Conservation (phyloP, 2,797 vertebrate genomes). For the Paramormyrops hopkinsi region DNA sequence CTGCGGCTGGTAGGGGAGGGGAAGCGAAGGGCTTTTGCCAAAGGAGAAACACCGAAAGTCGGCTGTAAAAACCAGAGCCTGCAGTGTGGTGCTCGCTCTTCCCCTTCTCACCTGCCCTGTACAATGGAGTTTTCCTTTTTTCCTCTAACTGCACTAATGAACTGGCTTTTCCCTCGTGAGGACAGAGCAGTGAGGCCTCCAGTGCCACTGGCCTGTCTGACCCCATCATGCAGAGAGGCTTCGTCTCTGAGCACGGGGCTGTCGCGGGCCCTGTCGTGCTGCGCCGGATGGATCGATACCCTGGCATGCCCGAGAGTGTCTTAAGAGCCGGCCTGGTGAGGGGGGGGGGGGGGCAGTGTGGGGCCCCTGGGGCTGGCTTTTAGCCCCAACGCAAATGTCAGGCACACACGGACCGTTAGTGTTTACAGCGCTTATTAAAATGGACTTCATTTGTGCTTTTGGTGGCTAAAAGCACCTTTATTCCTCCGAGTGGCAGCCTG, state of each 20-base stretch:
- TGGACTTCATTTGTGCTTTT: conserved; percentile 79
- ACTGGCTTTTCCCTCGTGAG: neutral
- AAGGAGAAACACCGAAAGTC: neutral
- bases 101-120: neutral
- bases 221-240: conserved; percentile 41
- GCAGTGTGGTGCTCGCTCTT: neutral
- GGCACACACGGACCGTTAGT: conserved; percentile 72
- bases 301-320: conserved; percentile 80
- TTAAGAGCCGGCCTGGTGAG: conserved; percentile 83
- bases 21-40: neutral
- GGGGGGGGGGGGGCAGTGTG: conserved; percentile 63
- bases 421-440: conserved; percentile 78
- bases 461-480: conserved; percentile 64
- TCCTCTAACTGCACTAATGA: neutral
- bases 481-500: conserved; percentile 62
- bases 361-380: conserved; percentile 74
- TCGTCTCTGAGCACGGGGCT: conserved; percentile 66
- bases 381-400: conserved; percentile 81
- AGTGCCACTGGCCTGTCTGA: neutral
- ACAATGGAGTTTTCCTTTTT: neutral
- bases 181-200: neutral
- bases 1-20: conserved; percentile 37
- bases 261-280: conserved; percentile 66
- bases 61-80: neutral
- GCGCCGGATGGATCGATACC: conserved; percentile 81